Conservation (phyloP, 2,888 invertebrate genomes). For the Geophilus truncorum region DNA sequence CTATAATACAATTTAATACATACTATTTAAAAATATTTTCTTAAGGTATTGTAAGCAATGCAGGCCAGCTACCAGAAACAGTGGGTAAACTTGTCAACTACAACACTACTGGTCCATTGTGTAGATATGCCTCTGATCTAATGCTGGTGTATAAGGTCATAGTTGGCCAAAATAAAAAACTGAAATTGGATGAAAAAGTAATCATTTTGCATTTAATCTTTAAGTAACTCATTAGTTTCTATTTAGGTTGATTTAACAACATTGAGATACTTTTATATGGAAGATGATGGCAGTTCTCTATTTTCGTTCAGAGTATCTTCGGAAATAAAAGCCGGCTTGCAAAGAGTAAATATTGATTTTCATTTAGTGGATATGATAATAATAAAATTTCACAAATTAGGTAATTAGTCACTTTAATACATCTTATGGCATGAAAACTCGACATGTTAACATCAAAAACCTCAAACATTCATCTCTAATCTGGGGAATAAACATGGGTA, state of each 20-base stretch:
- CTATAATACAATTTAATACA: neutral
- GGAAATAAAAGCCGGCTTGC: conserved; percentile 64
- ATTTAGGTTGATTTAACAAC: conserved; percentile 56
- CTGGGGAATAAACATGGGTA: neutral
- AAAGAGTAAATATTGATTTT: conserved; percentile 37
- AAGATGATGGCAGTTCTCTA: conserved; percentile 66
- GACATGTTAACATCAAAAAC: conserved; percentile 54
- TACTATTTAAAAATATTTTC: neutral
- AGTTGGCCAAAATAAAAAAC: conserved; percentile 43
- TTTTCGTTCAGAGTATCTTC: conserved; percentile 66
- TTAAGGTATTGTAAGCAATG: conserved; percentile 66
- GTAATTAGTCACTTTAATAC: conserved; percentile 58
- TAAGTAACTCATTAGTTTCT: neutral
- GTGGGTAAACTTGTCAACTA: conserved; percentile 68
- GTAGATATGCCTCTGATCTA: conserved; percentile 77
- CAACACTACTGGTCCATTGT: conserved; percentile 82
- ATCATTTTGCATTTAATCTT: neutral
- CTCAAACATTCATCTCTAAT: conserved; percentile 38
- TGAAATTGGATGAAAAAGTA: conserved; percentile 33
- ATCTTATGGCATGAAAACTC: conserved; percentile 58
- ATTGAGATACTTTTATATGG: conserved; percentile 73
- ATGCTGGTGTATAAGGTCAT: conserved; percentile 70
- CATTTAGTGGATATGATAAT: too few relatives aligned
- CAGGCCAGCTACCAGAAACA: conserved; percentile 63
- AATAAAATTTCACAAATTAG: conserved; percentile 31